Conservation (phyloP, 2,888 invertebrate genomes). For the Tachina grossa region DNA sequence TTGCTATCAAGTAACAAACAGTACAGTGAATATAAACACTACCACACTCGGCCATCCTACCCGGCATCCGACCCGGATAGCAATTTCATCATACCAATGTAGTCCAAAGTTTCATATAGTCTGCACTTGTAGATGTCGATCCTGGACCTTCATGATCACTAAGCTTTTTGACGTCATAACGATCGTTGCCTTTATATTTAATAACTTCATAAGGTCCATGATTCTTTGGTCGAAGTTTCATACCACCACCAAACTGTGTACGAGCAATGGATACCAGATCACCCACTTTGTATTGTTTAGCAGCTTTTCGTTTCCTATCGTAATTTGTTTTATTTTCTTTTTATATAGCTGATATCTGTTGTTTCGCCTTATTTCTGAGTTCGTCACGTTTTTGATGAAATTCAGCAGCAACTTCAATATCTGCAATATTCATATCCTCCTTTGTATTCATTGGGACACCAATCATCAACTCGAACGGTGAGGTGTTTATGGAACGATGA, state of each 20-base stretch:
- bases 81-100: not conserved
- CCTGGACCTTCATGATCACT: not conserved
- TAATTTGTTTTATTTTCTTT: not conserved
- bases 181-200: constrained; percentile 1
- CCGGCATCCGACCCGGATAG: not conserved
- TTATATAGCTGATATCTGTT: too few relatives aligned
- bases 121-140: not conserved
- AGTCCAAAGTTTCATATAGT: constrained; percentile 10
- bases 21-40: too few relatives aligned
- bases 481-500: constrained; percentile 1
- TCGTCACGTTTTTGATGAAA: not conserved
- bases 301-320: not conserved
- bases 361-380: not conserved
- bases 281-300: not conserved
- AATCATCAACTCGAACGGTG: constrained; percentile 2
- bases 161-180: not conserved
- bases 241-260: constrained; percentile 1
- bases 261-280: constrained; percentile 3
- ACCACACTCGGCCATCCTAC: not conserved
- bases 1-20: too few relatives aligned
- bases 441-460: not conserved
- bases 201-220: constrained; percentile 2
- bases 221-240: not conserved
- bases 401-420: not conserved
- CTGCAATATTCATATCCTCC: not conserved